Conservation (phyloP, 1,140 invertebrate species). For the Ladona fulva region DNA sequence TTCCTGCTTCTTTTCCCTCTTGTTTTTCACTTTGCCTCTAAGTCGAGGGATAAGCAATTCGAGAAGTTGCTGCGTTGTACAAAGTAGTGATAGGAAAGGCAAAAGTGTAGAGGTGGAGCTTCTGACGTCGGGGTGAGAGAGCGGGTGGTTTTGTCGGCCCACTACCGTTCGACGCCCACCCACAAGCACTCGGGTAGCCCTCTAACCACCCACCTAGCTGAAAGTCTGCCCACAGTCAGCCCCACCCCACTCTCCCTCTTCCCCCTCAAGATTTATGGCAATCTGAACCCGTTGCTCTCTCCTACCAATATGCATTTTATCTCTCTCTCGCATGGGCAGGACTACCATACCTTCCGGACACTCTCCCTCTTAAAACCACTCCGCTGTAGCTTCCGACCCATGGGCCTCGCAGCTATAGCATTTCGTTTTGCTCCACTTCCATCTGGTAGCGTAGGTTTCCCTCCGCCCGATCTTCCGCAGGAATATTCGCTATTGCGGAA, state of each 20-base stretch:
- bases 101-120: not conserved
- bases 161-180: not conserved
- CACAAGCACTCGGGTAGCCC: not conserved
- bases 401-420: too few relatives aligned
- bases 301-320: conserved; percentile 1
- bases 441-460: too few relatives aligned
- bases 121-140: not conserved
- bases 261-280: not conserved
- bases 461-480: too few relatives aligned
- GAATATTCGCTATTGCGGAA: too few relatives aligned
- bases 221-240: not conserved
- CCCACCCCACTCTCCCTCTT: not conserved
- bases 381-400: too few relatives aligned
- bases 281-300: not conserved
- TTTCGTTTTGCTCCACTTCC: too few relatives aligned
- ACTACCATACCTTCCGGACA: not conserved
- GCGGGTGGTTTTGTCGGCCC: not conserved
- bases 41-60: not conserved
- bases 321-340: too few relatives aligned
- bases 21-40: not conserved
- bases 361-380: not conserved
- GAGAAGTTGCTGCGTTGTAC: not conserved
- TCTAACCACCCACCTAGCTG: not conserved
- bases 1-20: not conserved
- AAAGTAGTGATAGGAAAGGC: not conserved